Conservation (phyloP, 2,797 vertebrate species). For the Scolopax bukidnonensis region DNA sequence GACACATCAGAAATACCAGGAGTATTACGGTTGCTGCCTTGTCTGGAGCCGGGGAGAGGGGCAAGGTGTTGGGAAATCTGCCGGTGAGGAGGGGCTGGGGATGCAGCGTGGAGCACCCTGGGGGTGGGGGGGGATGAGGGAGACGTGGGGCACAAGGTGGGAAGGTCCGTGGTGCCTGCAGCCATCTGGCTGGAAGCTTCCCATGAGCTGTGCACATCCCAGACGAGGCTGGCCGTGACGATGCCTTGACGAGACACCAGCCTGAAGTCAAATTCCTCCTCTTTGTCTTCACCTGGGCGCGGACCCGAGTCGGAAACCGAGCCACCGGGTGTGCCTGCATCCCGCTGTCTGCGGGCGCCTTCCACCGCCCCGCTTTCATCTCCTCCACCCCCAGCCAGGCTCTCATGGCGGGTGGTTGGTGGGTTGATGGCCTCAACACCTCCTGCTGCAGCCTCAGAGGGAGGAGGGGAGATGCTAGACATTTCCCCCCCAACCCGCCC, state of each 20-base stretch:
- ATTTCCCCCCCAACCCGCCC: not conserved
- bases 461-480: not conserved
- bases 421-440: not conserved
- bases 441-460: not conserved
- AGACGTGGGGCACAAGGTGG: not conserved
- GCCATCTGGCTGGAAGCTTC: not conserved
- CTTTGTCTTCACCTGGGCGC: constrained; percentile 20
- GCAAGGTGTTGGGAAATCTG: not conserved
- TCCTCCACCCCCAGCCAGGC: not conserved
- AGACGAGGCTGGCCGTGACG: not conserved
- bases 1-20: not conserved
- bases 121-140: rapidly evolving
- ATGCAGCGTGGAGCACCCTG: not conserved
- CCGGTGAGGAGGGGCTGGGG: rapidly evolving
- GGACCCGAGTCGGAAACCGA: not conserved
- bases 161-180: not conserved
- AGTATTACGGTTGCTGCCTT: not conserved
- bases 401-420: not conserved
- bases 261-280: constrained; percentile 35
- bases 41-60: not conserved
- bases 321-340: not conserved
- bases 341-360: not conserved
- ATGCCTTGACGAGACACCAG: constrained; percentile 43
- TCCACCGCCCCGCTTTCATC: constrained; percentile 2
- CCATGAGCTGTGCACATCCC: not conserved